A percentile compares a stretch with the other conserved stretches of the same genome.
These are phyloP conservation scores for Siderastrea radians DNA, from an alignment of 92 coral and sea anemone species.

Conservation along the genomic window DNA sequence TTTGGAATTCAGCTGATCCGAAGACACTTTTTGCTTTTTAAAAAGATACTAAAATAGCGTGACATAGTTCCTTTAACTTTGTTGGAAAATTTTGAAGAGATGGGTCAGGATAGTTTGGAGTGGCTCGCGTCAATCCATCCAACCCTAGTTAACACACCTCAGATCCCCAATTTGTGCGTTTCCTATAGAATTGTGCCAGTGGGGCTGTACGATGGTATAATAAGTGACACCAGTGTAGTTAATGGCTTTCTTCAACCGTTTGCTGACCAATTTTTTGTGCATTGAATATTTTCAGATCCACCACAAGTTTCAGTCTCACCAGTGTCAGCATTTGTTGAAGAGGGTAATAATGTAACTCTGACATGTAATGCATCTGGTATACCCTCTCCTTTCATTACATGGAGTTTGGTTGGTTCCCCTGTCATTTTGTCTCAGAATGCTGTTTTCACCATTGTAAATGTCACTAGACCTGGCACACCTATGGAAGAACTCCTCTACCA, in stretches of 20 bases:
- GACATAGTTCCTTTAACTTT: too few relatives aligned
- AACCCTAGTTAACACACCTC: too few relatives aligned
- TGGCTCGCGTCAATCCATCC: too few relatives aligned
- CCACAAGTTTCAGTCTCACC: not conserved
- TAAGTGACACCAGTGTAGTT: not conserved
- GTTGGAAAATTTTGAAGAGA: too few relatives aligned
- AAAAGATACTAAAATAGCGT: too few relatives aligned
- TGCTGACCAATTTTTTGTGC: not conserved
- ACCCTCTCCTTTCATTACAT: not conserved
- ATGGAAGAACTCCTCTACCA: not conserved
- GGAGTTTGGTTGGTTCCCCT: not conserved
- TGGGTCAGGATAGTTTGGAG: too few relatives aligned
- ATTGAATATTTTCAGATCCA: not conserved
- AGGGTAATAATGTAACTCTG: conserved; percentile 31
- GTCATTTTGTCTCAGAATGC: not conserved
- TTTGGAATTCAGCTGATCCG: too few relatives aligned
- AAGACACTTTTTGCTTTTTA: too few relatives aligned
- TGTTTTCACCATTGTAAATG: not conserved
- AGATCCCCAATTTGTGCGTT: too few relatives aligned
- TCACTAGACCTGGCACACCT: conserved; percentile 5
- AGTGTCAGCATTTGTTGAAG: not conserved
- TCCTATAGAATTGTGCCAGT: too few relatives aligned
- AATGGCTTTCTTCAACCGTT: too few relatives aligned
- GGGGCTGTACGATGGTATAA: not conserved
- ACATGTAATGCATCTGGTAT: not conserved